These are phyloP conservation scores for Wiebesia pumilae DNA, from an alignment of 1,140 invertebrate species.

Conservation along the genomic window DNA sequence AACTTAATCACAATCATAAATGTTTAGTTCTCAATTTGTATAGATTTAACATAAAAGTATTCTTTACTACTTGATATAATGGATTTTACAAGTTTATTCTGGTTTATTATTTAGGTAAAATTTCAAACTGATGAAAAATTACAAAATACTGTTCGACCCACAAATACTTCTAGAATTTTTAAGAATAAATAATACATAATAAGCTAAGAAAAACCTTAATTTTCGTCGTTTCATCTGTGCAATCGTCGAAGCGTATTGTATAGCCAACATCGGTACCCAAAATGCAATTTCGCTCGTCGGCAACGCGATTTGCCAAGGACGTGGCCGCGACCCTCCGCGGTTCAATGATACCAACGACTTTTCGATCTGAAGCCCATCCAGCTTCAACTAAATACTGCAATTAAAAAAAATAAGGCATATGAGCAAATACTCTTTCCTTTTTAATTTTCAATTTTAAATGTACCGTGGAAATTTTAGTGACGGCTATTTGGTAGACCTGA, in stretches of 20 bases:
- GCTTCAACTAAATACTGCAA: slow-evolving; percentile 92
- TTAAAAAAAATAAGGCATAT: not conserved
- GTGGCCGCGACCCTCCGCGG: slow-evolving; percentile 94
- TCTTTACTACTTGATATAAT: too few relatives aligned
- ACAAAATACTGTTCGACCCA: too few relatives aligned
- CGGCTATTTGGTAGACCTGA: too few relatives aligned
- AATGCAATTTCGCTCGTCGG: slow-evolving; percentile 88
- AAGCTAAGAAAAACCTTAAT: slow-evolving; percentile 85
- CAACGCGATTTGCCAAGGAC: slow-evolving; percentile 91
- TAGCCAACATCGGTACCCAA: slow-evolving; percentile 94
- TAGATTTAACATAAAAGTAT: too few relatives aligned
- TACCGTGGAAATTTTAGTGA: too few relatives aligned
- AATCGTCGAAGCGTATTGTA: slow-evolving; percentile 93
- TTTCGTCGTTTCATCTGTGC: slow-evolving; percentile 81
- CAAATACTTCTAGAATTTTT: too few relatives aligned
- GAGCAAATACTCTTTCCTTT: not conserved
- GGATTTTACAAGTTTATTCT: too few relatives aligned
- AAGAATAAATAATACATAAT: not conserved
- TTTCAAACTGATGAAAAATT: too few relatives aligned
- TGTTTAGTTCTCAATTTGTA: too few relatives aligned
- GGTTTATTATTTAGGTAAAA: too few relatives aligned
- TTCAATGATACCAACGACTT: slow-evolving; percentile 91
- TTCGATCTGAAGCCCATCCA: slow-evolving; percentile 86
- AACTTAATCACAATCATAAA: too few relatives aligned
- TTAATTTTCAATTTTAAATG: too few relatives aligned